Evolutionary conservation across 1,140 invertebrate genomes (phyloP).

Genomic region (Cydia pomonella): DNA sequence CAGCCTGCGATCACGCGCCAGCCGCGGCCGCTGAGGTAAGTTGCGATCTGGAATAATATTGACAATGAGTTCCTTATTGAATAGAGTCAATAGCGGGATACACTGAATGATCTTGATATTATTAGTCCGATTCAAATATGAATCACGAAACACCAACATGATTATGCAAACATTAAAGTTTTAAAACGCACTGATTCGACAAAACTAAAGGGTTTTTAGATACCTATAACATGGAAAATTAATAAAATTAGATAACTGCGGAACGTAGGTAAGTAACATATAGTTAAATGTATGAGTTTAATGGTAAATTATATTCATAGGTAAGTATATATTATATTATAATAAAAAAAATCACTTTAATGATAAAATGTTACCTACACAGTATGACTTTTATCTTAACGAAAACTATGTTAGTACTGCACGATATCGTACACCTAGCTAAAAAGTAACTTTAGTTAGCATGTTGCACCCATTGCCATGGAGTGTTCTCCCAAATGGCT

Average conservation of each 20-base stretch:
- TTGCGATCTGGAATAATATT: conserved; percentile 76
- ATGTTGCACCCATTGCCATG: neutral
- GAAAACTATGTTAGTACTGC: too few species aligned
- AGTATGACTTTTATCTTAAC: too few species aligned
- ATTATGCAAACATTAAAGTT: too few species aligned
- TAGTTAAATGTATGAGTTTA: too few species aligned
- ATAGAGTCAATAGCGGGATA: neutral
- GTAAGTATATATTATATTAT: too few species aligned
- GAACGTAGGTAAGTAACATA: too few species aligned
- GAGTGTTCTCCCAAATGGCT: neutral
- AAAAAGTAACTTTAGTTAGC: neutral
- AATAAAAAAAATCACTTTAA: too few species aligned
- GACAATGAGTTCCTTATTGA: neutral
- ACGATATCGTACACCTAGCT: neutral
- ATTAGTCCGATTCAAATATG: neutral
- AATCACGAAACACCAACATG: neutral
- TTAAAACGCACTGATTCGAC: too few species aligned
- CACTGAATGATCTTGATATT: neutral
- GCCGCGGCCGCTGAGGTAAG: conserved; percentile 84
- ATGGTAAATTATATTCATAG: too few species aligned
- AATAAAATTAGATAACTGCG: too few species aligned
- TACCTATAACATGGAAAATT: too few species aligned
- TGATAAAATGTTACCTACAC: neutral
- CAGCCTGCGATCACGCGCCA: conserved; percentile 90
- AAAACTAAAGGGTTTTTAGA: too few species aligned